Conservation (phyloP, 2,113 vertebrate species). For the Serranochromis macrocephalus region DNA sequence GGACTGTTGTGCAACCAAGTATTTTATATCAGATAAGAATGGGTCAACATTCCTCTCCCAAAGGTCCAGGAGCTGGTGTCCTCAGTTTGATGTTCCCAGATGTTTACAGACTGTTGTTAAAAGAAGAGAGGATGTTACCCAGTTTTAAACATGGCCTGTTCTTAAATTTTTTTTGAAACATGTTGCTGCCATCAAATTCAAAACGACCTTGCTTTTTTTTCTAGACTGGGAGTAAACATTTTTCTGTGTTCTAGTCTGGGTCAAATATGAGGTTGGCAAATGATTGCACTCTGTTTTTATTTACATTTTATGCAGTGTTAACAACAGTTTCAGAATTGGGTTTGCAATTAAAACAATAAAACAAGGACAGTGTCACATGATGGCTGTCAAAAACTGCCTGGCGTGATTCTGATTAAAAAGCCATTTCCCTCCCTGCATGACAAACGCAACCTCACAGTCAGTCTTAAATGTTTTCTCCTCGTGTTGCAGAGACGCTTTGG, state of each 20-base stretch:
- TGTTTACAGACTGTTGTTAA: neutral
- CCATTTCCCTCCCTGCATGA: neutral
- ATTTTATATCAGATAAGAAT: neutral
- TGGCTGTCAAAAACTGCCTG: neutral
- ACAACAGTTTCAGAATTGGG: neutral
- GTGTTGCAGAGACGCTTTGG: constrained; percentile 71
- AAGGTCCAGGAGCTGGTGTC: neutral
- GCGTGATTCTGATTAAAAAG: neutral
- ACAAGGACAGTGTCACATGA: neutral
- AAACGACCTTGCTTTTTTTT: neutral
- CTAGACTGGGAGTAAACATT: neutral
- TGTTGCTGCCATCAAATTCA: neutral
- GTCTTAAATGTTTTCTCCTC: neutral
- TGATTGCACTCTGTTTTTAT: neutral
- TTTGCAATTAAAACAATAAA: neutral
- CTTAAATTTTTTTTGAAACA: neutral
- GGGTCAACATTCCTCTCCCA: neutral
- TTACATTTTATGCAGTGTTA: neutral
- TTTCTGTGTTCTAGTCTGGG: neutral
- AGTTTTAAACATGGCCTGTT: neutral
- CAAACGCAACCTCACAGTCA: neutral
- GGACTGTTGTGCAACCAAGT: neutral
- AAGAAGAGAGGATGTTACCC: neutral
- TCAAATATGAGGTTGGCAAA: neutral
- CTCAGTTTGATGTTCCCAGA: neutral